Base-by-base conservation (phyloP, 2,888 invertebrate genomes). In the Dastarcus helophoroides region DNA sequence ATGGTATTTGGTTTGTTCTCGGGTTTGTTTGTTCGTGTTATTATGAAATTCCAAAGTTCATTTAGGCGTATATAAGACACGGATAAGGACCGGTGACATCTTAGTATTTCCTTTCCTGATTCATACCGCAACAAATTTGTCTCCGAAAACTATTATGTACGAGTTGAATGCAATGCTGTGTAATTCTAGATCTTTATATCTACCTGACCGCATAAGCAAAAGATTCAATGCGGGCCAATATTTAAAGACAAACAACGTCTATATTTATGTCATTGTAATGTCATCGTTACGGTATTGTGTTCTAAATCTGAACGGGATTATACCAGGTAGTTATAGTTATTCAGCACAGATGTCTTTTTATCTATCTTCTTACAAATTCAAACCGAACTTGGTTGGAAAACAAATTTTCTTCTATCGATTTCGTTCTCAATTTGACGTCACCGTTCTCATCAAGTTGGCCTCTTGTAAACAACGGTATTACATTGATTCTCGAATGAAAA, bases 231-330 rank as follows among this genome's bases (percentile, higher is more conserved):
- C 48, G 42, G 48, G 42, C 48, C 47, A 48, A 54, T 53, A 49
- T 52, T 49, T 39, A 43, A 53, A 58, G 56, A 58, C 58, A 58
- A 56, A 58, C 55, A 54, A 47, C 51, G 45, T 48, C 52, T 56
- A 59, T 56, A 59, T 59, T 58, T 58, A 56, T 58, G 60, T 60
- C 58, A 60, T 60, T 56, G 54, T 56, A 56, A 57, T 57, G 58
- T 58, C 57, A 55, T 54, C 54, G 51, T 53, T 46, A 48, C 44
- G 47, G 47, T 50, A 52, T 56, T 53, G 54, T 57, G 53, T 51
- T 51, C 54, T 51, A 48, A 54, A 54, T 55, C 41, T 44, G 30
- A 48, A 49, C 43, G 34, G 29, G 31, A 35, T 29, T 35, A 35
- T 35, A 25, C 19, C 35, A 35, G 35, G 35, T 35, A 35, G 35